Evolutionary conservation across 2,113 vertebrate species (phyloP), one percentile per base, ranked within the genome.

Genomic region (Centrocercus urophasianus): DNA sequence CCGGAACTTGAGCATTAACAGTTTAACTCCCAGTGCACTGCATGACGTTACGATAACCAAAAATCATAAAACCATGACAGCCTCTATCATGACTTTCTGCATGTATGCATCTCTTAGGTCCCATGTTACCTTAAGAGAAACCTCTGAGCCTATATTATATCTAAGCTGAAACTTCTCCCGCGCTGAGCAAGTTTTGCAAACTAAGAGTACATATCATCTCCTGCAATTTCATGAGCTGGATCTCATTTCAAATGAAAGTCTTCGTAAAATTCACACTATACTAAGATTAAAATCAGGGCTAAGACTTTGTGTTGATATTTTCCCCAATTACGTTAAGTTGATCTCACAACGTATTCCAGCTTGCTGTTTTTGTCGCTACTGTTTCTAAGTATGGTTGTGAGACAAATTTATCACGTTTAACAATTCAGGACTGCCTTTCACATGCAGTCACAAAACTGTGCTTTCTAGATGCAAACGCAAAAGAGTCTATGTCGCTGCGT

Each of bases 261-360:
- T 43, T 72, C 22, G 8, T 27, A 79, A 71, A 74, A 74, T 52
- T 89, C 32, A 7, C 28, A 57, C 16, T 56, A 25, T 57, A 9
- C 42, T 20, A 71, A 78, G 19, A 75, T 20, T 17, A 61, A 86
- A 92, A 82, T 69, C 70, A 89, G 10, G 47, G 38, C 48, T 10
- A 75, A 84, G 40, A 5, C 17, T 81, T 21, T 28, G 7, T 18
- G 21, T 1, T 2, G 0, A 6, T n/a, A 45, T 67, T 18, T 6
- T 3, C 15, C 12, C 8, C 8, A 14, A 0, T 24, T 52, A 27
- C n/a, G 17, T 69, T 82, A 69, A 86, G 71, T 40, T 85, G 4
- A 13, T 60, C 24, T 87, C 36, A 72, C 15, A 57, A 16, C 28
- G 2, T 6, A 65, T 85, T 84, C 40, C 70, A 76, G 14, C 54